Evolutionary conservation across 2,888 invertebrate species (phyloP).

Genomic region (Cerastoderma edule): DNA sequence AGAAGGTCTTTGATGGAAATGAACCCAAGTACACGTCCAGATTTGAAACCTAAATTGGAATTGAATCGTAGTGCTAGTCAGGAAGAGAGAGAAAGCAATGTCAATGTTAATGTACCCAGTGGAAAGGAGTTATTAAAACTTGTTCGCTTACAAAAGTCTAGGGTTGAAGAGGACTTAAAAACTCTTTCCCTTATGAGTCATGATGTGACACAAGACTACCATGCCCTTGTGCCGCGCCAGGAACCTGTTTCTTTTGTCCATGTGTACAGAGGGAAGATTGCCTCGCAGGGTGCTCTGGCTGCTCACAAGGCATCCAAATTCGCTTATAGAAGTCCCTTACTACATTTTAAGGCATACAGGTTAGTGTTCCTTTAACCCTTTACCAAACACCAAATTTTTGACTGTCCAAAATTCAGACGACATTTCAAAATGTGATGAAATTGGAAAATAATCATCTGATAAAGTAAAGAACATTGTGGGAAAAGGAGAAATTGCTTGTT

Average conservation of each 20-base stretch:
- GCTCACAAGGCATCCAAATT: constrained; percentile 20
- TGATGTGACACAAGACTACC: constrained; percentile 8
- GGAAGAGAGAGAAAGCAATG: constrained; percentile 27
- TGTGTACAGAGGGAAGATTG: constrained; percentile 27
- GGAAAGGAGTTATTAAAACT: constrained; percentile 39
- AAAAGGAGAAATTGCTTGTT: no score
- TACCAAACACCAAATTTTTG: not conserved
- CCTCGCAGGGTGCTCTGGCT: constrained; percentile 1
- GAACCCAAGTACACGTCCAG: constrained; percentile 72
- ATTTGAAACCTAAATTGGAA: constrained; percentile 50
- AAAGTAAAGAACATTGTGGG: no score
- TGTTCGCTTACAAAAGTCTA: constrained; percentile 12
- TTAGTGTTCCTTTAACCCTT: constrained; percentile 36
- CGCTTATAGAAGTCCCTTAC: constrained; percentile 71
- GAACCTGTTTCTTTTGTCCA: constrained; percentile 35
- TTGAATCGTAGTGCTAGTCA: constrained; percentile 28
- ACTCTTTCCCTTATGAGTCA: constrained; percentile 9
- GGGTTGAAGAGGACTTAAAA: constrained; percentile 38
- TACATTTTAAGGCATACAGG: constrained; percentile 76
- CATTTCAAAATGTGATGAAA: no score
- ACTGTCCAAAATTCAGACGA: not conserved
- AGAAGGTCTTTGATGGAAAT: constrained; percentile 69
- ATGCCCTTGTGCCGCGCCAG: constrained; percentile 15
- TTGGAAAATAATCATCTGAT: no score
- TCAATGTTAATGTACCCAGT: constrained; percentile 43